These are phyloP conservation scores for Drosophila acutilabella DNA, from an alignment of 2,888 invertebrate species.

Conservation along the genomic window DNA sequence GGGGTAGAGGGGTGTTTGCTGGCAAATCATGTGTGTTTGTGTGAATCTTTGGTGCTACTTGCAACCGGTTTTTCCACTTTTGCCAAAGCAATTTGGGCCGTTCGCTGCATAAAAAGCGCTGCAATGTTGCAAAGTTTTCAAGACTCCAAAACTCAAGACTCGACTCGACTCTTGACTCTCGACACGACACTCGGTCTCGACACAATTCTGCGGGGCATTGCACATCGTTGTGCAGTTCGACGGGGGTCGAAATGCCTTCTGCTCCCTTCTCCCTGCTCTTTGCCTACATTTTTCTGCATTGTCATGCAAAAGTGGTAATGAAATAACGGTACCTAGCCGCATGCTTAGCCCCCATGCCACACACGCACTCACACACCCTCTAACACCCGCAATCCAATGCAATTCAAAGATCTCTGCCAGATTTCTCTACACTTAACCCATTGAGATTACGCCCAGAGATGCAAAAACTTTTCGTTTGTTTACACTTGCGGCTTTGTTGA, in stretches of 20 bases:
- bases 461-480: constrained; percentile 56
- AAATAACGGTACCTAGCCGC: constrained; percentile 68
- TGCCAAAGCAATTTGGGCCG: constrained; percentile 78
- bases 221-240: constrained; percentile 44
- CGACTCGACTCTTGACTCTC: constrained; percentile 42
- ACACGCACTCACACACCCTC: constrained; percentile 10
- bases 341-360: constrained; percentile 23
- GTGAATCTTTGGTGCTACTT: constrained; percentile 70
- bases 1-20: not conserved
- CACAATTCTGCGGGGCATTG: constrained; percentile 29
- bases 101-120: constrained; percentile 53
- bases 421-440: constrained; percentile 51
- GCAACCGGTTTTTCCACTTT: constrained; percentile 79
- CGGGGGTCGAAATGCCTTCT: not conserved
- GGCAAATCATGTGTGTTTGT: constrained; percentile 45
- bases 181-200: constrained; percentile 39
- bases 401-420: constrained; percentile 44
- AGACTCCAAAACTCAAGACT: constrained; percentile 26
- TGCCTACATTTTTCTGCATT: constrained; percentile 58
- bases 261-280: not conserved
- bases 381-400: constrained; percentile 1
- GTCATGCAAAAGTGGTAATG: constrained; percentile 80
- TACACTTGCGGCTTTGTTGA: constrained; percentile 59
- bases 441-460: constrained; percentile 36
- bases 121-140: constrained; percentile 64